Conservation (phyloP, 2,888 invertebrate genomes). For the Lasioglossum calceatum region DNA sequence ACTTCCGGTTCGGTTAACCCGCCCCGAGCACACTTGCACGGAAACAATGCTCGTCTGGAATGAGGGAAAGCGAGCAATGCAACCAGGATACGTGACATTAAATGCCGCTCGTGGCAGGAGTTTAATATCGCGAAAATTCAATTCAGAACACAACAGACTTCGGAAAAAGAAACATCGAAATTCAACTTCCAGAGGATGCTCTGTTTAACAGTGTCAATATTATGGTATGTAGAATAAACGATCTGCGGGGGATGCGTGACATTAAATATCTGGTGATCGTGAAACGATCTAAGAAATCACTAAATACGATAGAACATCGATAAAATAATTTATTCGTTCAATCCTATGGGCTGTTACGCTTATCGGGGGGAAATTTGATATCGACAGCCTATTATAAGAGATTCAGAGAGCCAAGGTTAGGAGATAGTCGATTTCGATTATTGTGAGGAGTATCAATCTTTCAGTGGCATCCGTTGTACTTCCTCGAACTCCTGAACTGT, state of each 20-base stretch:
- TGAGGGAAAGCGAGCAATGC: background rate
- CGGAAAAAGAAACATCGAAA: background rate
- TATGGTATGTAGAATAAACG: too few species aligned
- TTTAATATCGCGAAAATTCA: background rate
- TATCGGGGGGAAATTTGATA: background rate
- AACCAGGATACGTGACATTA: background rate
- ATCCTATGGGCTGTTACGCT: background rate
- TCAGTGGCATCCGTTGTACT: background rate
- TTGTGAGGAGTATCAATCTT: background rate
- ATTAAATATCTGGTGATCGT: too few species aligned
- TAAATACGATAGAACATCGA: background rate
- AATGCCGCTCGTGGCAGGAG: background rate
- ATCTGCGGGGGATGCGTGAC: too few species aligned
- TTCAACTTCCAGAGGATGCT: background rate
- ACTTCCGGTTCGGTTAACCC: constrained; percentile 45
- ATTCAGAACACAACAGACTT: background rate
- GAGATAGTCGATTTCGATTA: background rate
- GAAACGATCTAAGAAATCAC: background rate
- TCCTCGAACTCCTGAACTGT: background rate
- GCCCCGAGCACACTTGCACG: constrained; percentile 11
- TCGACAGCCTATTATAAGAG: background rate
- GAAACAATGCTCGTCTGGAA: background rate
- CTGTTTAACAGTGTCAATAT: too few species aligned
- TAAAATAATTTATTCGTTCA: background rate
- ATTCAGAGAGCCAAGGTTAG: background rate